Percentiles rank a stretch among this genome's conserved stretches.
These are phyloP conservation scores for Ichneumoninae sp. DNA, from an alignment of 2,888 invertebrate species.

Conservation along the genomic window DNA sequence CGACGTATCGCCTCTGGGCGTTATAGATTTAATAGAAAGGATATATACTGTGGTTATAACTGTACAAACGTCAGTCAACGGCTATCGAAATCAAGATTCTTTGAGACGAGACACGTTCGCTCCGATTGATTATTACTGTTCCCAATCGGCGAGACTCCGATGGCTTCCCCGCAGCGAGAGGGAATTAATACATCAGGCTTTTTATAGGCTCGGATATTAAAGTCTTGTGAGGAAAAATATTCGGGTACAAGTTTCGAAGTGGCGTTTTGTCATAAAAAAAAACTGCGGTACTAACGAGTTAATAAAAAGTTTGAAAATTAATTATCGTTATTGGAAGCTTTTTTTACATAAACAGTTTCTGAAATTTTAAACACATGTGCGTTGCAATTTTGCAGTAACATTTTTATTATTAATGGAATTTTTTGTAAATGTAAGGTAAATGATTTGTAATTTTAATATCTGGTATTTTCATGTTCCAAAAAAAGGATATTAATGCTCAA, in stretches of 20 bases:
- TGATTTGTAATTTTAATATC: too few relatives aligned
- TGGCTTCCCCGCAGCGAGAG: conserved; percentile 6
- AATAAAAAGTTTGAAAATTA: background rate
- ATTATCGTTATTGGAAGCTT: too few relatives aligned
- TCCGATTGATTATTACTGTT: conserved; percentile 68
- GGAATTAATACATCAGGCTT: conserved; percentile 28
- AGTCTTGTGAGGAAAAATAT: background rate
- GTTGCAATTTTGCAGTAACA: too few relatives aligned
- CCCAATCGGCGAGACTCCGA: background rate
- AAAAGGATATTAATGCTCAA: too few relatives aligned
- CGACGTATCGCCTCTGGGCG: conserved; percentile 60
- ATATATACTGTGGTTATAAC: conserved; percentile 38
- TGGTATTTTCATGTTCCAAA: too few relatives aligned
- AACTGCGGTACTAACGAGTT: background rate
- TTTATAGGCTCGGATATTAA: background rate
- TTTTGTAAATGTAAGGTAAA: too few relatives aligned
- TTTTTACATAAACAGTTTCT: too few relatives aligned
- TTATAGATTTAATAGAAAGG: conserved; percentile 49
- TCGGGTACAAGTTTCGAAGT: background rate
- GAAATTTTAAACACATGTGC: too few relatives aligned
- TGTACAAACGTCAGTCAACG: conserved; percentile 62
- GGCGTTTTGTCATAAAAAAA: background rate
- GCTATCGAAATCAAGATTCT: conserved; percentile 64
- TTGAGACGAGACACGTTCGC: conserved; percentile 37
- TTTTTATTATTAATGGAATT: too few relatives aligned